phyloP scores from a whole-genome alignment of 1,140 invertebrate genomes.

The Drosophila mojavensis region DNA sequence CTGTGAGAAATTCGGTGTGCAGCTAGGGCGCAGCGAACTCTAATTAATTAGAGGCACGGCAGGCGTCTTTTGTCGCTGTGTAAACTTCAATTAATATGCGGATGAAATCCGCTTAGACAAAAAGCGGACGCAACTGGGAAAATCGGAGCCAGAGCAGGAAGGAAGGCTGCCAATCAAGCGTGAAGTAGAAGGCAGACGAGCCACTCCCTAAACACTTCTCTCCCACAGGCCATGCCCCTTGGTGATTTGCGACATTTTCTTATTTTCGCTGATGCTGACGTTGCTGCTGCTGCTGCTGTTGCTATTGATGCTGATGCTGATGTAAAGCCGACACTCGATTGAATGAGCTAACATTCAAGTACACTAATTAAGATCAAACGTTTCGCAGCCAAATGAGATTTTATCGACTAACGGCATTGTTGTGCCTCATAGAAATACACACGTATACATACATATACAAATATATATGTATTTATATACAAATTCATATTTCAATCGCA shows the following conservation, averaged over 20 bases:
- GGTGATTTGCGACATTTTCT: constrained; percentile 79
- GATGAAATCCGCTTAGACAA: constrained; percentile 80
- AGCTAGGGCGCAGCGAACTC: constrained; percentile 4
- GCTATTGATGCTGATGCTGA: constrained; percentile 37
- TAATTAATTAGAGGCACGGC: constrained; percentile 55
- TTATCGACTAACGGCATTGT: constrained; percentile 54
- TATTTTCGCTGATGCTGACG: constrained; percentile 69
- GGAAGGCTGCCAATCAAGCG: constrained; percentile 67
- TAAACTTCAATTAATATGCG: constrained; percentile 79
- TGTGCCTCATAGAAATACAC: constrained; percentile 32
- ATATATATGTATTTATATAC: constrained; percentile 18
- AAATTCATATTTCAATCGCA: constrained; percentile 78
- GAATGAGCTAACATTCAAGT: constrained; percentile 65
- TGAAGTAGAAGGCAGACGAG: neutral
- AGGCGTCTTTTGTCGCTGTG: constrained; percentile 61
- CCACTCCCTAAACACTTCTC: no score
- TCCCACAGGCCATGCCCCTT: constrained; percentile 10
- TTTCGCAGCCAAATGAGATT: constrained; percentile 68
- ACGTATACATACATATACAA: neutral
- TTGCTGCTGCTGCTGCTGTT: neutral
- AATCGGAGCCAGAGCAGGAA: constrained; percentile 40
- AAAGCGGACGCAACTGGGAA: constrained; percentile 39
- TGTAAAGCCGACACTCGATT: constrained; percentile 72
- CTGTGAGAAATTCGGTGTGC: constrained; percentile 35
- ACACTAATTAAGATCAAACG: constrained; percentile 82